phyloP scores from a whole-genome alignment of 2,797 vertebrate genomes.

The Tadarida brasiliensis region DNA sequence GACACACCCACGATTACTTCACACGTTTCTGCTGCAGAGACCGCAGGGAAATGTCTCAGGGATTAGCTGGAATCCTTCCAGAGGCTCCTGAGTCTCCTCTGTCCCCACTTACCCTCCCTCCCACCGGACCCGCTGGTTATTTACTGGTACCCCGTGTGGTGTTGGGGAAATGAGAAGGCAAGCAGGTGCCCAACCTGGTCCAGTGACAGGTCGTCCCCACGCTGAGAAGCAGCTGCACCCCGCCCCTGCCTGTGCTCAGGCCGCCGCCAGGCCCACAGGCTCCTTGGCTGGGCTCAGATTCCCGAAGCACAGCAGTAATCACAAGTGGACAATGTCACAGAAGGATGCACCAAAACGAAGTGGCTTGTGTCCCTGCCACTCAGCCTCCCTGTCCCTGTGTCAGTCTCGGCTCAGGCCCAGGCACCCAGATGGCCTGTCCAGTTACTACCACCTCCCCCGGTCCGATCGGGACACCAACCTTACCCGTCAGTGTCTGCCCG shows the following conservation, averaged over 20 bases:
- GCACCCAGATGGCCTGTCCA: background rate
- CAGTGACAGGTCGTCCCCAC: background rate
- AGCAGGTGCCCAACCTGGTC: too few species aligned
- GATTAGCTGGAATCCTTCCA: background rate
- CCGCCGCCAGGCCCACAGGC: too few species aligned
- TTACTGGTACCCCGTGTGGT: background rate
- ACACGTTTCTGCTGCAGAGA: background rate
- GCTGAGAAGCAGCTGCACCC: too few species aligned
- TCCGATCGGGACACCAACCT: rapidly evolving
- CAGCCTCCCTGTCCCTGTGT: background rate
- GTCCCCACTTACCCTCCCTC: background rate
- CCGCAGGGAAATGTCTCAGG: background rate
- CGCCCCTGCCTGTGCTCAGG: too few species aligned
- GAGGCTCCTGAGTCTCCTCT: background rate
- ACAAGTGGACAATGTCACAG: background rate
- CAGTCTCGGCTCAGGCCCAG: background rate
- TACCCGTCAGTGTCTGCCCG: rapidly evolving
- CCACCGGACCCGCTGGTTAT: background rate
- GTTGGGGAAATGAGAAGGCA: background rate
- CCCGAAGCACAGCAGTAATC: background rate
- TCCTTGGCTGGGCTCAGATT: too few species aligned
- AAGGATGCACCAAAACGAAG: background rate
- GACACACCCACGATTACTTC: background rate
- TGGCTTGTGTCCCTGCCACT: too few species aligned
- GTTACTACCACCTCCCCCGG: rapidly evolving